Conservation (phyloP, 2,888 invertebrate genomes). For the Calliopum simillimum region DNA sequence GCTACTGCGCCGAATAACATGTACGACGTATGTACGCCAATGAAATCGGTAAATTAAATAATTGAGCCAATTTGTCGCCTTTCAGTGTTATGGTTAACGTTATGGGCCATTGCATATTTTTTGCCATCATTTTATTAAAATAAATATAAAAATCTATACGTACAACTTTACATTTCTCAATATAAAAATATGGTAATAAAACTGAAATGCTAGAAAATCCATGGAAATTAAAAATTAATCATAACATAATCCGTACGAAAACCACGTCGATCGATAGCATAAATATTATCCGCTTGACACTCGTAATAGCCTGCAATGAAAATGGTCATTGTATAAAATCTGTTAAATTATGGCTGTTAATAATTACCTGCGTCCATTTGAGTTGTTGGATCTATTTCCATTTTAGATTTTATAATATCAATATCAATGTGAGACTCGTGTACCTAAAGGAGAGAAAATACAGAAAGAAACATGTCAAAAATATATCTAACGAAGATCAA, state of each 20-base stretch:
- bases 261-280: slow-evolving; percentile 87
- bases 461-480: too few relatives aligned
- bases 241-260: slow-evolving; percentile 86
- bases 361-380: slow-evolving; percentile 90
- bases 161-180: too few relatives aligned
- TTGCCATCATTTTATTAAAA: too few relatives aligned
- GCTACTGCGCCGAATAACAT: neutral
- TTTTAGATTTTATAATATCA: slow-evolving; percentile 88
- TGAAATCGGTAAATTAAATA: slow-evolving; percentile 62
- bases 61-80: slow-evolving; percentile 63
- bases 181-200: neutral
- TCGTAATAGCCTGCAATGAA: slow-evolving; percentile 75
- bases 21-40: neutral
- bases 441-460: slow-evolving; percentile 78
- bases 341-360: neutral
- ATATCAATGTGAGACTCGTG: slow-evolving; percentile 87
- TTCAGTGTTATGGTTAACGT: slow-evolving; percentile 1
- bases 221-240: slow-evolving; percentile 62
- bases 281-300: slow-evolving; percentile 93
- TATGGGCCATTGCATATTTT: too few relatives aligned
- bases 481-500: too few relatives aligned
- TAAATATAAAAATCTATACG: too few relatives aligned
- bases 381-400: slow-evolving; percentile 94
- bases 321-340: neutral
- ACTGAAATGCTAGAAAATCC: neutral